phyloP scores from a whole-genome alignment of 2,113 vertebrate genomes.

The Sylvia atricapilla region DNA sequence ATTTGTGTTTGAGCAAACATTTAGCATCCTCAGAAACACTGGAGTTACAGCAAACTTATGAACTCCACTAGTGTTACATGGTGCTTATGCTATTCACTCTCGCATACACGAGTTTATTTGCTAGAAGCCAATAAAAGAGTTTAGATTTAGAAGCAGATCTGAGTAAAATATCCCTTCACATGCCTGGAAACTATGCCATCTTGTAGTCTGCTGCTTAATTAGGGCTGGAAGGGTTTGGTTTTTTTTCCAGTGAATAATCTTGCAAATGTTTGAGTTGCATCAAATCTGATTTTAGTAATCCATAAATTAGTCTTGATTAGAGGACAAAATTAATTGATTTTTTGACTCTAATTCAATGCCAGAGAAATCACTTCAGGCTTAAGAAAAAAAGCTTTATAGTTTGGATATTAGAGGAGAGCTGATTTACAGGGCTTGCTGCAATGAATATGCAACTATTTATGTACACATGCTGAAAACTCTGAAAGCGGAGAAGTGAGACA shows the following conservation, averaged over 20 bases:
- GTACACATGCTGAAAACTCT: background rate
- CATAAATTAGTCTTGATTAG: constrained; percentile 11
- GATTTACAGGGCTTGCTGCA: background rate
- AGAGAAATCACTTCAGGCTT: background rate
- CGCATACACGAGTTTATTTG: background rate
- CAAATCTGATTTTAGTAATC: constrained; percentile 27
- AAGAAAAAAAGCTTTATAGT: background rate
- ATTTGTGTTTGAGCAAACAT: background rate
- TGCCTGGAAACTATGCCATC: background rate
- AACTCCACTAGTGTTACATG: background rate
- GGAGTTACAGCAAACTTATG: background rate
- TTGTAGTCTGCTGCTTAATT: background rate
- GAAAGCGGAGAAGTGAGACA: background rate
- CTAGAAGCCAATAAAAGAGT: background rate
- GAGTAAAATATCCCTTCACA: background rate
- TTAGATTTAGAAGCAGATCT: background rate
- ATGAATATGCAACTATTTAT: background rate
- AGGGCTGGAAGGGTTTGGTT: background rate
- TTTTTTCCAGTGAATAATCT: background rate
- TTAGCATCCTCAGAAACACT: background rate
- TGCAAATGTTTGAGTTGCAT: background rate
- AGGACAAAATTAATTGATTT: background rate
- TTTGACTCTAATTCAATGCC: background rate
- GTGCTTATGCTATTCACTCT: background rate
- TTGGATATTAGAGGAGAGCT: background rate